phyloP scores from a whole-genome alignment of 2,113 vertebrate genomes.

The Acanthisitta chloris region DNA sequence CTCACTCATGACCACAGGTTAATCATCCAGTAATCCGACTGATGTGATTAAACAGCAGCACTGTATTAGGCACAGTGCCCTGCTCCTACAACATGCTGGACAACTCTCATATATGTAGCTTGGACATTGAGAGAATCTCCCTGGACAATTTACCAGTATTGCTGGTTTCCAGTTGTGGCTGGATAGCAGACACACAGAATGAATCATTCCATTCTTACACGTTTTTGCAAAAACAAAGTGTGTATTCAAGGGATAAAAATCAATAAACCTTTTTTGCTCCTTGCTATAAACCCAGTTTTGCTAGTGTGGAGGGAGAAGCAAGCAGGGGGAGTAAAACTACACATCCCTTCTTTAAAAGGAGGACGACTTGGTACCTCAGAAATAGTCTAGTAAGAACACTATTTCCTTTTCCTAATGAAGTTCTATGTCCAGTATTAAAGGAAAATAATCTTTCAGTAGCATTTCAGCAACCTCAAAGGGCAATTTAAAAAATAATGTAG shows the following conservation, averaged over 20 bases:
- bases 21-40: neutral
- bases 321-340: neutral
- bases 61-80: neutral
- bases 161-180: neutral
- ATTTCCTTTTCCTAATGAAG: neutral
- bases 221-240: neutral
- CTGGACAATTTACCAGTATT: neutral
- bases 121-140: neutral
- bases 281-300: neutral
- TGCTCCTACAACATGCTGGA: neutral
- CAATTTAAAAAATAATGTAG: neutral
- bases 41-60: neutral
- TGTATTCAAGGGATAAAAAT: neutral
- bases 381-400: neutral
- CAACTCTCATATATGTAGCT: neutral
- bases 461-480: constrained; percentile 18
- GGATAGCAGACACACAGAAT: neutral
- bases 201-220: neutral
- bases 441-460: neutral
- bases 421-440: neutral
- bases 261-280: neutral
- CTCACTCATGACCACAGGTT: neutral
- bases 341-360: neutral
- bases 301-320: neutral
- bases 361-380: neutral